Evolutionary conservation across 2,797 vertebrate genomes (phyloP), one percentile per base, ranked within the genome.

Genomic region (Tachyglossus aculeatus): DNA sequence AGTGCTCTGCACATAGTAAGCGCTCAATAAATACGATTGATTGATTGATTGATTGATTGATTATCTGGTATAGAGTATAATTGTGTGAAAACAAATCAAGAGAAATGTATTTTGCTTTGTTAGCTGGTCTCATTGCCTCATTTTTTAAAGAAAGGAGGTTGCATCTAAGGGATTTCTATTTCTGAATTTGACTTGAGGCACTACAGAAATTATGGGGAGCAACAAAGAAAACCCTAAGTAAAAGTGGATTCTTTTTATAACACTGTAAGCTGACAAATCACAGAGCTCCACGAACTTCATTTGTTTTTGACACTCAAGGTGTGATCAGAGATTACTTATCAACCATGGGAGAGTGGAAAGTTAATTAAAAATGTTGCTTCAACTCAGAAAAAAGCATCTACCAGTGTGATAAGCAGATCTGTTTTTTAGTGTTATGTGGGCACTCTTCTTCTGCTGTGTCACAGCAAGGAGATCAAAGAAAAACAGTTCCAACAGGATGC

Each of bases 291-390:
- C 82, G 57, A 32, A 76, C 68, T 82, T 83, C 71, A 45, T 79
- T 81, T 80, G 85, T 88, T 83, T 48, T 78, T 83, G 87, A 82
- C 87, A 84, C 77, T 80, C 65, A 81, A 89, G 90, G 91, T 91
- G 88, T 91, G 91, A 91, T 89, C 40, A 74, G 90, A 92, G 90
- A 90, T 92, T 87, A 81, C 44, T 71, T 80, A 81, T 32, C 84
- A 86, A 85, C 85, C 74, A 69, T 67, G 62, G 82, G 82, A 90
- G 86, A 88, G 84, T 77, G 83, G 88, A 86, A 88, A 90, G 81
- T 83, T 86, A 89, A 88, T 92, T 92, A 91, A 91, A 89, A 90
- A 86, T 74, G 86, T 87, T 88, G 85, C 77, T 86, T 68, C 77
- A 61, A 69, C 85, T 82, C 83, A 66, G 86, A 85, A 81, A 65